Conservation (phyloP, 2,888 invertebrate genomes). For the Cephus spinipes region DNA sequence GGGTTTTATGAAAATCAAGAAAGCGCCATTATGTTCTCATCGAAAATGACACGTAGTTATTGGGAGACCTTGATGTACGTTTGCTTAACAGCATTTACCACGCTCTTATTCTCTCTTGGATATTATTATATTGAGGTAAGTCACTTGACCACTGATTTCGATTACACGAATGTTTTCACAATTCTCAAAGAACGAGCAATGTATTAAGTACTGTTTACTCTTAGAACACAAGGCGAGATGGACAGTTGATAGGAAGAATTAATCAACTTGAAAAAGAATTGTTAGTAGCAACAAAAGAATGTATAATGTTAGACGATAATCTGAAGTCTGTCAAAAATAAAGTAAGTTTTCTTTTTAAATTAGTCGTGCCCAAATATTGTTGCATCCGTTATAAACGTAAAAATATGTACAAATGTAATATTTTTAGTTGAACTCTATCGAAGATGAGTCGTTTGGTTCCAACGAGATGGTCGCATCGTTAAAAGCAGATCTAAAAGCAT, state of each 20-base stretch:
- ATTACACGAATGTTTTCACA: neutral
- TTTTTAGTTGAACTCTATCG: slow-evolving; percentile 71
- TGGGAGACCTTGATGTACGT: slow-evolving; percentile 70
- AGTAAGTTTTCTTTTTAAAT: slow-evolving; percentile 39
- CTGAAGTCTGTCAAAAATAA: slow-evolving; percentile 59
- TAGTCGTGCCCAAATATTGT: neutral
- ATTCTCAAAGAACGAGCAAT: neutral
- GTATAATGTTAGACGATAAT: slow-evolving; percentile 70
- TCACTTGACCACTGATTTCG: neutral
- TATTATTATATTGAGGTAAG: slow-evolving; percentile 80
- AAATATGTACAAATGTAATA: neutral
- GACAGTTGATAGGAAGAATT: slow-evolving; percentile 76
- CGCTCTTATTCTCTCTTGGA: slow-evolving; percentile 79
- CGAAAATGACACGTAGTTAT: slow-evolving; percentile 45
- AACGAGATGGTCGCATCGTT: slow-evolving; percentile 79
- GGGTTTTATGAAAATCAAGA: slow-evolving; percentile 28
- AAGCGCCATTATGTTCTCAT: slow-evolving; percentile 33
- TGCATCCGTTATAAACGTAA: neutral
- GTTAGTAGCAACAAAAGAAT: slow-evolving; percentile 71
- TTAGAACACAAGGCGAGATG: slow-evolving; percentile 76
- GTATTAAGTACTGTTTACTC: slow-evolving; percentile 14
- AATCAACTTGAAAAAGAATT: slow-evolving; percentile 75
- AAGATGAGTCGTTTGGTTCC: slow-evolving; percentile 78
- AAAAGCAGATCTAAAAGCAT: slow-evolving; percentile 74
- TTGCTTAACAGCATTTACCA: slow-evolving; percentile 77